Evolutionary conservation across 1,140 invertebrate genomes (phyloP), one percentile per base, ranked within the genome.

Genomic region (Grapholita molesta): DNA sequence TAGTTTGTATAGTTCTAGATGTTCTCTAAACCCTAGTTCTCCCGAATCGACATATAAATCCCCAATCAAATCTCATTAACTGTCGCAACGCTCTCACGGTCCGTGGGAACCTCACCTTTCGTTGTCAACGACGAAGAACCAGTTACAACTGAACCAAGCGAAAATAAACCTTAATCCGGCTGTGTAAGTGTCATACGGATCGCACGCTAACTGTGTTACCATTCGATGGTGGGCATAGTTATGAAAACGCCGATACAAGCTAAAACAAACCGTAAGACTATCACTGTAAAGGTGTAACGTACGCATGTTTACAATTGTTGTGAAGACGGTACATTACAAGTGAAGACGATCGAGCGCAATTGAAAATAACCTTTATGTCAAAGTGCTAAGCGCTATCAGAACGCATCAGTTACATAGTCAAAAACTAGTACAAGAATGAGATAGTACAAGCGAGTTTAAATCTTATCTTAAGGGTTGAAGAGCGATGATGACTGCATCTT

Each of bases 21-120:
- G 3, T 21, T n/a, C 18, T 48, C 33, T 35, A 48, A 48, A 21
- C 1, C 42, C 42, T 48, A 48, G 15, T 38, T 38, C 42, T 21
- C 42, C 42, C 42, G 21, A 48, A 61, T 61, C 55, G 25, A 28
- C 25, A 61, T 28, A 61, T 61, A 28, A 28, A 61, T 61, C 55
- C 55, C 7, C 30, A 61, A 61, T 61, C 55, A 61, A 61, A 61
- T 61, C 55, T 61, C 55, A 61, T 61, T 61, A 61, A 30, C 53
- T 61, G 55, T 61, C 55, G 55, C 55, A 61, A 61, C 55, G 55
- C 24, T 61, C 55, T 61, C 55, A 61, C 55, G 55, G 9, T 61
- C 55, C 55, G 55, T 61, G 55, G 55, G 55, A 61, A 61, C 55
- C 55, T 61, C 55, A 61, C 55, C 55, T 61, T 61, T 61, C 55